phyloP scores from a whole-genome alignment of 2,888 invertebrate species.

The Cheilosia pagana region DNA sequence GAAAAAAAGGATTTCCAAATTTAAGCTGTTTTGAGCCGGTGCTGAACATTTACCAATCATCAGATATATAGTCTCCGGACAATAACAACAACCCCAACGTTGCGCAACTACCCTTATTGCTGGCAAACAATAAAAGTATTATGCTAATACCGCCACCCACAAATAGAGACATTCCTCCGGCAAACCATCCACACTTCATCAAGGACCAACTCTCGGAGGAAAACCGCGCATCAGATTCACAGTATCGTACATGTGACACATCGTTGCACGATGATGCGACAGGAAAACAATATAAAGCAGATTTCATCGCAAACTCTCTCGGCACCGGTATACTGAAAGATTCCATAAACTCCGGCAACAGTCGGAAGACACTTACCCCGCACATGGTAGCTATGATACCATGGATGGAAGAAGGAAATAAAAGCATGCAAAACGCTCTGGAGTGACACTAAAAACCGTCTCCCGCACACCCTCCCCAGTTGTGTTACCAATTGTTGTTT shows the following conservation, averaged over 20 bases:
- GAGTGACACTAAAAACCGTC: constrained; percentile 62
- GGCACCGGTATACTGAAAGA: constrained; percentile 46
- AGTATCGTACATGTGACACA: constrained; percentile 68
- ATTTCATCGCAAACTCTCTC: constrained; percentile 69
- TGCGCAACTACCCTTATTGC: constrained; percentile 23
- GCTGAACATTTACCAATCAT: constrained; percentile 41
- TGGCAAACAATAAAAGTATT: constrained; percentile 72
- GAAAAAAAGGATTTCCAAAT: constrained; percentile 49
- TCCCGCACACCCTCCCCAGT: constrained; percentile 12
- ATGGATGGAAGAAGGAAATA: constrained; percentile 49
- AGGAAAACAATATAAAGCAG: constrained; percentile 75
- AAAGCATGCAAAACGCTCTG: constrained; percentile 58
- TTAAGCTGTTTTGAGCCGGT: constrained; percentile 43
- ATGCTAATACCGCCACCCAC: constrained; percentile 70
- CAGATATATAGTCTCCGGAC: constrained; percentile 55
- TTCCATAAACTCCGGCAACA: constrained; percentile 64
- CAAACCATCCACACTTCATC: constrained; percentile 41
- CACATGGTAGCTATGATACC: constrained; percentile 55
- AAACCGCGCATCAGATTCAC: constrained; percentile 64
- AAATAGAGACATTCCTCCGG: constrained; percentile 17
- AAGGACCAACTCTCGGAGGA: constrained; percentile 58
- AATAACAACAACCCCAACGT: constrained; percentile 49
- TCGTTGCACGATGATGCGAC: constrained; percentile 72
- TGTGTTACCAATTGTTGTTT: constrained; percentile 38
- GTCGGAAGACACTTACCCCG: constrained; percentile 59